Evolutionary conservation across 2,113 vertebrate species (phyloP).

Genomic region (Spheniscus mendiculus): DNA sequence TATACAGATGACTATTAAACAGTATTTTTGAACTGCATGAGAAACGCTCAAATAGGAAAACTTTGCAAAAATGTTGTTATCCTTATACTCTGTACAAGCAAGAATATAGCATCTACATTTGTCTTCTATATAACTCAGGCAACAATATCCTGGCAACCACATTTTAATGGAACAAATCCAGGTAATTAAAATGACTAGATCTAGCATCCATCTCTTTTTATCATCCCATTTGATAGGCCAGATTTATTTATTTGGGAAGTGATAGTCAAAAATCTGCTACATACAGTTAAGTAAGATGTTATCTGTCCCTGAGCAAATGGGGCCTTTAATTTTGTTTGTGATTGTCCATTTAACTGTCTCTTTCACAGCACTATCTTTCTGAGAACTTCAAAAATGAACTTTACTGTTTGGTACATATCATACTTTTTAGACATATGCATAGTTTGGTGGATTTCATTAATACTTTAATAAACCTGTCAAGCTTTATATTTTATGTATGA

Average conservation of each 20-base stretch:
- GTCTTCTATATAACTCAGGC: constrained; percentile 67
- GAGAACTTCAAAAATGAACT: background rate
- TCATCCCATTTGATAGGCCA: constrained; percentile 46
- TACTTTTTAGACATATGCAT: background rate
- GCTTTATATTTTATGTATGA: background rate
- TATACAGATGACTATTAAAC: constrained; percentile 25
- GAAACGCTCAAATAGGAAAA: constrained; percentile 7
- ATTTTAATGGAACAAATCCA: constrained; percentile 71
- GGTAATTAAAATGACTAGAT: constrained; percentile 67
- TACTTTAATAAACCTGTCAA: background rate
- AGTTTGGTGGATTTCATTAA: background rate
- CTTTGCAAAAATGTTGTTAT: constrained; percentile 46
- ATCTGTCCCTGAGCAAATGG: background rate
- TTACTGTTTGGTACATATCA: background rate
- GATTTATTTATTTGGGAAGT: background rate
- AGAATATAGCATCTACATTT: constrained; percentile 54
- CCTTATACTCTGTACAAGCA: constrained; percentile 37
- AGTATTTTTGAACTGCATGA: constrained; percentile 9
- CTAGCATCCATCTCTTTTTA: constrained; percentile 53
- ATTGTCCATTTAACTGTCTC: background rate
- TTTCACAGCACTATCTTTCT: background rate
- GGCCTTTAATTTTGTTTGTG: background rate
- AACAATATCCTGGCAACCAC: constrained; percentile 89
- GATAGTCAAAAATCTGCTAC: background rate
- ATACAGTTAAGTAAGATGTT: background rate